phyloP scores from a whole-genome alignment of 2,888 invertebrate genomes.

The Dolichopus griseipennis region DNA sequence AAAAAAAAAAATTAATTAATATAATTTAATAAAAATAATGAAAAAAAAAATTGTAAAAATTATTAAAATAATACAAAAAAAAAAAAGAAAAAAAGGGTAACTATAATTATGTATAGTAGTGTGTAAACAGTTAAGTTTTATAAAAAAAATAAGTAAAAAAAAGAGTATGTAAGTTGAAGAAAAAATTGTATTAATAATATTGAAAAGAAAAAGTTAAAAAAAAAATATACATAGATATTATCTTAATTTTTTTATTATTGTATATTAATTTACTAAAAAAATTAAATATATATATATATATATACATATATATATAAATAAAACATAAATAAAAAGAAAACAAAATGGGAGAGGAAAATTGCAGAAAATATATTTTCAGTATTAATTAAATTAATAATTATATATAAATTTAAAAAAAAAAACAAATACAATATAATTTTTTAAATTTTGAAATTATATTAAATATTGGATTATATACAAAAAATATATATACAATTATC shows the following conservation, averaged over 20 bases:
- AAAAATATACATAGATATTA: constrained; percentile 11
- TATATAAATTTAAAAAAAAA: too few relatives aligned
- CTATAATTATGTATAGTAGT: constrained; percentile 13
- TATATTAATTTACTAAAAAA: constrained; percentile 15
- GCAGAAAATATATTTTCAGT: too few relatives aligned
- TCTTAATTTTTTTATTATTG: constrained; percentile 14
- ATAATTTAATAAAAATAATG: not conserved
- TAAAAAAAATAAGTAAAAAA: constrained; percentile 4
- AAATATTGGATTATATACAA: too few relatives aligned
- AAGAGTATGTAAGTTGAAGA: constrained; percentile 6
- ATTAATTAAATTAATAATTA: too few relatives aligned
- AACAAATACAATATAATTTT: too few relatives aligned
- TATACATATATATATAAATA: constrained; percentile 17
- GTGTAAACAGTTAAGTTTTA: constrained; percentile 13
- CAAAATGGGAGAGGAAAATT: too few relatives aligned
- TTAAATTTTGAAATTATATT: too few relatives aligned
- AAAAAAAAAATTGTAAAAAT: constrained; percentile 11
- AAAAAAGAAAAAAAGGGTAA: constrained; percentile 12
- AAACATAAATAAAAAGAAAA: constrained; percentile 13
- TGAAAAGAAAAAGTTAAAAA: constrained; percentile 2
- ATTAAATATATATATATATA: too few relatives aligned
- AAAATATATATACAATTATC: too few relatives aligned
- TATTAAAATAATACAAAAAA: constrained; percentile 13
- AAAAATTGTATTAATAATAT: constrained; percentile 12
- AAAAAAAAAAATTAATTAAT: constrained; percentile 8